Evolutionary conservation across 2,113 vertebrate genomes (phyloP), one percentile per base, ranked within the genome.

Genomic region (Gambusia affinis): DNA sequence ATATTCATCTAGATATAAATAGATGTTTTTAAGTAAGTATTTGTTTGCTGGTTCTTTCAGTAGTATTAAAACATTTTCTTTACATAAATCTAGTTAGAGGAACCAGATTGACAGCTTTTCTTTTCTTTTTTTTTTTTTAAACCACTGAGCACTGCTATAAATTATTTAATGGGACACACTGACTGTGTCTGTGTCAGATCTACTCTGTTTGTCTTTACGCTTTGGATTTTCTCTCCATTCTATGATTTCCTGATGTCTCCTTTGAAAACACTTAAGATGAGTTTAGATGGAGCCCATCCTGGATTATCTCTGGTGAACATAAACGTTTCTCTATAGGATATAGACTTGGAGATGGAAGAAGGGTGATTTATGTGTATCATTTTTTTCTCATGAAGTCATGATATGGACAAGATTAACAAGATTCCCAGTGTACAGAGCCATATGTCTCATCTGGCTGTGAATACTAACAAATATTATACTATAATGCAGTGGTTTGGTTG

Each of bases 101-200:
- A 83, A 28, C 66, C 33, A 42, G 72, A 76, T 37, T 70, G 80
- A 87, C 82, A 81, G 86, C 77, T 72, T 85, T 51, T 54, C 72
- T 76, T 39, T 15, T 42, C 12, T 42, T 42, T 4, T 15, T 42
- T 39, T 39, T 39, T 4, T 42, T 4, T 42, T 42, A 4, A 14
- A 4, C 14, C 60, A 75, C 64, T 28, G 19, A 72, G 73, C 14
- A 57, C 24, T 60, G 57, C 66, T 35, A 76, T 82, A 67, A 81
- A 89, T 85, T 17, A 85, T 87, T 83, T 61, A 85, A 77, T 12
- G 29, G 28, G 24, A 77, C 65, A 82, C 39, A 78, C 64, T 62
- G 63, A 76, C 72, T 75, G n/a, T 39, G 73, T 76, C 73, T 82
- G 64, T 64, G 29, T 73, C 81, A 39, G 22, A 10, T 42, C n/a